A percentile compares a stretch with the other conserved stretches of the same genome.
Evolutionary conservation across 2,113 vertebrate genomes (phyloP).

Genomic region (Mirza zaza): DNA sequence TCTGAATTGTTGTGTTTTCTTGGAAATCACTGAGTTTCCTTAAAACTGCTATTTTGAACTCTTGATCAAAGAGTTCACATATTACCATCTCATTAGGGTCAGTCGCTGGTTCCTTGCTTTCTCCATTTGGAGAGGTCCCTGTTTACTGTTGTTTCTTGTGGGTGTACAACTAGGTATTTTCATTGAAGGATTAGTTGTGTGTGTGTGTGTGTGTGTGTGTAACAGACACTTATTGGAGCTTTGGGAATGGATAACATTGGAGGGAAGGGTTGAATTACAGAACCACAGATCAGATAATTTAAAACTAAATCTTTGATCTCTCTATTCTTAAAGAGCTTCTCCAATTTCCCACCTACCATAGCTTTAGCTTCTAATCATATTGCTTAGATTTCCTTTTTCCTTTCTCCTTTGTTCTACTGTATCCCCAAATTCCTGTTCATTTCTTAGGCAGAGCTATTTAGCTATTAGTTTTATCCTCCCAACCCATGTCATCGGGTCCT

Average conservation of each 20-base stretch:
- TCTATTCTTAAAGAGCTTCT: not conserved
- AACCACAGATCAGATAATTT: not conserved
- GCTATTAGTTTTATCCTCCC: slow-evolving; percentile 36
- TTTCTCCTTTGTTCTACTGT: not conserved
- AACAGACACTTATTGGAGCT: not conserved
- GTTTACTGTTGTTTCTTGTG: not conserved
- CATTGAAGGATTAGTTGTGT: not conserved
- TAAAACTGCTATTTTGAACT: too few species aligned
- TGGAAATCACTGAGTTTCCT: too few species aligned
- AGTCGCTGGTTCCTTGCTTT: too few species aligned
- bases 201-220: not conserved
- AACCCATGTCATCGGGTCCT: not conserved
- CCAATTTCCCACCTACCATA: not conserved
- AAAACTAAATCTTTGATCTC: not conserved
- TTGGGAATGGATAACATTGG: not conserved
- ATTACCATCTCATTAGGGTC: too few species aligned
- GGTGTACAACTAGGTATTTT: not conserved
- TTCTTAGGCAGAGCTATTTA: not conserved
- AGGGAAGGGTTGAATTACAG: not conserved
- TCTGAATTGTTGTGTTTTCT: too few species aligned
- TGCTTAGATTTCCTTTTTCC: not conserved
- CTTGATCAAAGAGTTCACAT: too few species aligned
- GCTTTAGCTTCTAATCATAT: not conserved
- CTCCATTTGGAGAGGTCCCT: not conserved
- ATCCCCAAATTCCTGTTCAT: not conserved